Percentiles rank a stretch among this genome's conserved stretches.
These are phyloP conservation scores for Phaethornis superciliosus DNA, from an alignment of 2,113 vertebrate species.

Conservation along the genomic window DNA sequence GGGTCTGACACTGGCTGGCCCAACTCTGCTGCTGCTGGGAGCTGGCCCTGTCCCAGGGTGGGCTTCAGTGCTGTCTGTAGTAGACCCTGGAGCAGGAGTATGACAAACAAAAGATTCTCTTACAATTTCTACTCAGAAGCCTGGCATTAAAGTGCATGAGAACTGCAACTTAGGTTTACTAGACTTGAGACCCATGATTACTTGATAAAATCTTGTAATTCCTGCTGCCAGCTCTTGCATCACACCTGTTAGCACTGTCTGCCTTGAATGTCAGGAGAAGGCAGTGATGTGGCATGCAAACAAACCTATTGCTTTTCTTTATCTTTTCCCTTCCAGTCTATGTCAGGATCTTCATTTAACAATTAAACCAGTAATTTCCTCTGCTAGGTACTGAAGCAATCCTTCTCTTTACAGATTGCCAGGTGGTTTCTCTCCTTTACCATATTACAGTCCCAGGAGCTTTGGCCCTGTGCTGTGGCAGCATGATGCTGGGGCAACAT, in stretches of 20 bases:
- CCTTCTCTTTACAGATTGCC: not conserved
- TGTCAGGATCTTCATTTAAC: not conserved
- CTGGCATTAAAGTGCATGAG: not conserved
- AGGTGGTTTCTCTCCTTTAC: not conserved
- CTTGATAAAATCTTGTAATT: not conserved
- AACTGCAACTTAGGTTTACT: not conserved
- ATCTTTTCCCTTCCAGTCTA: not conserved
- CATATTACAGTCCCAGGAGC: not conserved
- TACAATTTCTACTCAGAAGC: not conserved
- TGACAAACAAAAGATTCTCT: not conserved
- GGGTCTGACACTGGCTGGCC: not conserved
- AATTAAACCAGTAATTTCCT: not conserved
- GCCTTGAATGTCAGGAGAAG: not conserved
- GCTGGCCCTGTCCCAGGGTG: fast-evolving
- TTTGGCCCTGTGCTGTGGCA: not conserved
- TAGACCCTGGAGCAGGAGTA: not conserved
- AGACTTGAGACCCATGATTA: not conserved
- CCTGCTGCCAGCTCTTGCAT: not conserved
- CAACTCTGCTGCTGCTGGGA: not conserved
- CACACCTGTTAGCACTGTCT: not conserved
- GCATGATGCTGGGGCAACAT: fast-evolving
- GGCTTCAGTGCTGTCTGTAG: not conserved
- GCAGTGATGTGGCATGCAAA: not conserved
- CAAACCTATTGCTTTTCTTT: not conserved
- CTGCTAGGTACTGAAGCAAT: not conserved